phyloP scores from a whole-genome alignment of 2,113 vertebrate species.

The Pithys albifrons region DNA sequence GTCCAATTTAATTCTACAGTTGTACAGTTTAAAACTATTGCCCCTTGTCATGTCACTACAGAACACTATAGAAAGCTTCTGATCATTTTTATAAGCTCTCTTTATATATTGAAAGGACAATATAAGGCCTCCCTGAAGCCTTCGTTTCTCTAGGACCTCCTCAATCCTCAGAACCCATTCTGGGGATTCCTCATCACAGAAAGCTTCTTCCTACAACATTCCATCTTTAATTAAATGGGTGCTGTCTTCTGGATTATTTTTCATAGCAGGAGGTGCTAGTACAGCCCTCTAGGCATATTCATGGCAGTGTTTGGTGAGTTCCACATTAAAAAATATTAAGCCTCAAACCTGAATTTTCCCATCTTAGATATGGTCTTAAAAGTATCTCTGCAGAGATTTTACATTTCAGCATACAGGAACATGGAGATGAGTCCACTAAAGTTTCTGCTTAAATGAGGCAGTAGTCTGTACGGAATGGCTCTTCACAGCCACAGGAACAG shows the following conservation, averaged over 20 bases:
- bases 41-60: background rate
- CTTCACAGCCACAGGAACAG: background rate
- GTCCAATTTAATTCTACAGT: background rate
- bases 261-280: background rate
- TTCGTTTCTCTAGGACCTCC: background rate
- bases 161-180: background rate
- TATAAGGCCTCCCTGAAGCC: background rate
- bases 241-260: background rate
- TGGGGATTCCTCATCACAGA: background rate
- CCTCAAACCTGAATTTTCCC: background rate
- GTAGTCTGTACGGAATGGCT: background rate
- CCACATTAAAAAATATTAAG: background rate
- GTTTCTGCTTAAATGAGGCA: background rate
- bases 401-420: background rate
- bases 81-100: background rate
- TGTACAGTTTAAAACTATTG: background rate
- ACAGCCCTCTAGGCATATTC: background rate
- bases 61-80: background rate
- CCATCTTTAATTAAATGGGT: background rate
- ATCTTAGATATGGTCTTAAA: background rate
- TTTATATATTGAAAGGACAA: background rate
- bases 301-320: background rate
- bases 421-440: background rate
- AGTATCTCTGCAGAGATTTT: background rate
- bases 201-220: background rate